phyloP scores from a whole-genome alignment of 2,888 invertebrate genomes.

The Tetheella fluctuosa region DNA sequence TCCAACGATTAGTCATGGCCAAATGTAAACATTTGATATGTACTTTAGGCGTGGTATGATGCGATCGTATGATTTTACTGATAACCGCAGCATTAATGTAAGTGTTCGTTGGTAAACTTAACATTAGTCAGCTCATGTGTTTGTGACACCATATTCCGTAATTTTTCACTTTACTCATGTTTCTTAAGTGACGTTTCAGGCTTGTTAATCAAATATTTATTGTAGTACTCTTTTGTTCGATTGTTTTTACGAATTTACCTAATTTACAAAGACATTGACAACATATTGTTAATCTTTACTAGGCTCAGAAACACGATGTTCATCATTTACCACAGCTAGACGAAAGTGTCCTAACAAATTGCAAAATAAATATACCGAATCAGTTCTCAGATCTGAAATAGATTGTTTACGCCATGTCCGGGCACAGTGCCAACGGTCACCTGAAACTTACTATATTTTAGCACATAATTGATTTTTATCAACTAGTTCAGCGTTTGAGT shows the following conservation, averaged over 20 bases:
- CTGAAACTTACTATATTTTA: slow-evolving; percentile 74
- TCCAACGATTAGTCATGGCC: slow-evolving; percentile 71
- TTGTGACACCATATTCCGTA: slow-evolving; percentile 36
- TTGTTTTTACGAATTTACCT: background rate
- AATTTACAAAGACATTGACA: background rate
- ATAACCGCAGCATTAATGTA: slow-evolving; percentile 51
- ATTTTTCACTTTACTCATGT: slow-evolving; percentile 27
- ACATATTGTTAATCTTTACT: slow-evolving; percentile 8
- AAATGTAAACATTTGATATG: slow-evolving; percentile 67
- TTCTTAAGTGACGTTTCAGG: slow-evolving; percentile 3
- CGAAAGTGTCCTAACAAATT: slow-evolving; percentile 52
- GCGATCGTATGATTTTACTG: slow-evolving; percentile 54
- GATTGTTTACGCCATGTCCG: slow-evolving; percentile 79
- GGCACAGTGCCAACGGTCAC: slow-evolving; percentile 77
- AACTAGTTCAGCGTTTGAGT: slow-evolving; percentile 49
- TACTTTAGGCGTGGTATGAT: slow-evolving; percentile 46
- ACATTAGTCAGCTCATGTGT: slow-evolving; percentile 43
- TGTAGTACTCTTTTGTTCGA: background rate
- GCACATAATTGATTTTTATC: slow-evolving; percentile 72
- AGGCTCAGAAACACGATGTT: slow-evolving; percentile 8
- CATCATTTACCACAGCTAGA: slow-evolving; percentile 20
- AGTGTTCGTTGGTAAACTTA: slow-evolving; percentile 34
- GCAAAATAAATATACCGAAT: slow-evolving; percentile 58
- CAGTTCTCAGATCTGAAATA: slow-evolving; percentile 77
- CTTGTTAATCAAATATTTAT: background rate